Conservation (phyloP, 2,797 vertebrate genomes). For the Limosa lapponica region DNA sequence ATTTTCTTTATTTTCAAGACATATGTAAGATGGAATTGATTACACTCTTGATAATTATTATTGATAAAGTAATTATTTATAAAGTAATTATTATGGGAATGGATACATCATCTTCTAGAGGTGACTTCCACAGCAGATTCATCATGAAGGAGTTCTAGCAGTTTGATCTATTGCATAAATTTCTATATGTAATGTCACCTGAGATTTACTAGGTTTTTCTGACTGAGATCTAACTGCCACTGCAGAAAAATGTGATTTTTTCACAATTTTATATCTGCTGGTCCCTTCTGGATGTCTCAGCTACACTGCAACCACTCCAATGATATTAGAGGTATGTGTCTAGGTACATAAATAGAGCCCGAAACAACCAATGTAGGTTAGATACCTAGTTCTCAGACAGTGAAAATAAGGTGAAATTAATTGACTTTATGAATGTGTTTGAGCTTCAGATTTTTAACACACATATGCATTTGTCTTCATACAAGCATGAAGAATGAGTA, state of each 20-base stretch:
- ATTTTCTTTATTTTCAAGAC: not conserved
- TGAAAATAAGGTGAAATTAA: not conserved
- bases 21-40: not conserved
- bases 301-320: fast-evolving
- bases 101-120: not conserved
- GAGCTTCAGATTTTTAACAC: not conserved
- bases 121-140: not conserved
- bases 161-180: not conserved
- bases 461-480: not conserved
- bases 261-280: not conserved
- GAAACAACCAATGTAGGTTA: not conserved
- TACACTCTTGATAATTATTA: not conserved
- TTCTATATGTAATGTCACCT: not conserved
- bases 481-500: not conserved
- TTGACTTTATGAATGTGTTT: not conserved
- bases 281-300: not conserved
- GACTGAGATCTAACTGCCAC: not conserved
- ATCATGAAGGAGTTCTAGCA: not conserved
- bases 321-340: not conserved
- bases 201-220: not conserved
- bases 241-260: not conserved
- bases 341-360: not conserved
- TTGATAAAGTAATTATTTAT: too few relatives aligned
- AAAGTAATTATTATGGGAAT: not conserved
- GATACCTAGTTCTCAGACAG: not conserved